Evolutionary conservation across 2,888 invertebrate species (phyloP), one percentile per base, ranked within the genome.

Genomic region (Clepsis dumicolana): DNA sequence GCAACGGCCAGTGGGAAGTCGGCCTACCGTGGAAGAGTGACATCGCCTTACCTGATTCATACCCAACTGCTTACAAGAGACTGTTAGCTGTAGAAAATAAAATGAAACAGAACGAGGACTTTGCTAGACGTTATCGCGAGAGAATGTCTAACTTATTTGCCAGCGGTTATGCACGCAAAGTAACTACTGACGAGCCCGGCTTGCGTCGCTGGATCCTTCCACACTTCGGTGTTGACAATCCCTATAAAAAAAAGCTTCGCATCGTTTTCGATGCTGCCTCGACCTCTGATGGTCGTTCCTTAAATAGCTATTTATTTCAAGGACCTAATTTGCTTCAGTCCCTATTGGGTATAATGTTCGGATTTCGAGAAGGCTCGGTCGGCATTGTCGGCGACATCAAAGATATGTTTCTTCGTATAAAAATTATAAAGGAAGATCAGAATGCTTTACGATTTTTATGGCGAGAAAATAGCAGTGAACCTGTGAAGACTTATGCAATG

Each of bases 221-320:
- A 18, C 48, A 48, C 8, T 48, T 48, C 10, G 48, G 48, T 5
- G 48, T 48, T 48, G 48, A 48, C 18, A 48, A 48, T 2, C 48
- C 48, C 48, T 7, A 21, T 18, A 48, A 48, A 21, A 48, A 48
- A 21, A 48, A 48, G 8, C 35, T 35, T 10, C 7, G 35, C 10
- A 10, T 35, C 1, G 35, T 35, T 35, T 35, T 35, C 35, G 35
- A 35, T 12, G 35, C 35, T 10, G 35, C 35, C 35, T 5, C 35
- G 1, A 35, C 35, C 35, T 10, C 35, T 12, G 12, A 10, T 10
- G 35, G 35, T 10, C 3, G 8, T 10, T 35, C 35, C 35, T 12
- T 35, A 3, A 21, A 5, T 4, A 8, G 7, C 21, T 18, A n/a
- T n/a, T n/a, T n/a, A n/a, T n/a, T n/a, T n/a, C n/a, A n/a, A n/a